Percentiles rank a stretch among this genome's conserved stretches.
Evolutionary conservation across 2,113 vertebrate genomes (phyloP).

Genomic region (Heteronetta atricapilla): DNA sequence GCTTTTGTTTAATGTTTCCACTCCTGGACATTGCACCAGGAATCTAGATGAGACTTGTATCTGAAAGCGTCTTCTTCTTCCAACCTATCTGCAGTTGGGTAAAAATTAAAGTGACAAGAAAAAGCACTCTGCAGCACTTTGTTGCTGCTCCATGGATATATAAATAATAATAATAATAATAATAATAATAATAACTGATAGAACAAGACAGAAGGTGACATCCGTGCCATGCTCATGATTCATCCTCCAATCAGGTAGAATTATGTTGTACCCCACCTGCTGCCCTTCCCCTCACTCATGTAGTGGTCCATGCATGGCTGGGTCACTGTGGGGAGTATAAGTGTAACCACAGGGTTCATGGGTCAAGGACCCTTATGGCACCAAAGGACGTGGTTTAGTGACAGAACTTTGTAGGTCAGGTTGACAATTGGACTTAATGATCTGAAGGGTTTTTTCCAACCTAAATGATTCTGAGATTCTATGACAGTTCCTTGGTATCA

Average conservation of each 20-base stretch:
- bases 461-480: neutral
- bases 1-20: neutral
- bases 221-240: neutral
- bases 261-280: neutral
- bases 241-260: neutral
- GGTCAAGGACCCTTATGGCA: neutral
- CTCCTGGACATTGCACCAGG: neutral
- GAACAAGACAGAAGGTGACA: neutral
- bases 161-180: neutral
- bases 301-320: rapidly evolving
- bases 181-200: too few species aligned
- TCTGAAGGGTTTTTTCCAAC: neutral
- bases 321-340: neutral
- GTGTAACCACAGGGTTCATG: neutral
- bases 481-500: neutral
- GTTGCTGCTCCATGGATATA: neutral
- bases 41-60: too few species aligned
- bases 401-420: neutral
- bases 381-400: neutral
- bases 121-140: neutral
- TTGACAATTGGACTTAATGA: neutral
- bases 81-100: neutral
- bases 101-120: neutral
- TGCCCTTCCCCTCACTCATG: neutral
- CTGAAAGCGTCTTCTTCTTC: neutral